A percentile compares a stretch with the other conserved stretches of the same genome.
These are phyloP conservation scores for Labroides dimidiatus DNA, from an alignment of 2,797 vertebrate species.

Conservation along the genomic window DNA sequence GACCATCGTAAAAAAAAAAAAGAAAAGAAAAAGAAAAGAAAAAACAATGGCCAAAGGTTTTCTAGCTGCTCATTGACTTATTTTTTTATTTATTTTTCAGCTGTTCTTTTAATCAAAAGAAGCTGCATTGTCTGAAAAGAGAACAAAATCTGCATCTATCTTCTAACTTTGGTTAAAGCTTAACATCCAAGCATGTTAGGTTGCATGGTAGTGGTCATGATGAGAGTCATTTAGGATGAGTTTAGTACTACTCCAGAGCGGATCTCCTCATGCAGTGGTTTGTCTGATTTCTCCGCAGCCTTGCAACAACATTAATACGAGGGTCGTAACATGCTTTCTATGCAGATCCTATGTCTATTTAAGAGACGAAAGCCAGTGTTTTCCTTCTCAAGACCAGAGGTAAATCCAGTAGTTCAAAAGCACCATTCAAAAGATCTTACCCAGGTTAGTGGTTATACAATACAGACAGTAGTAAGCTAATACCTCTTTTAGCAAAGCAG, in stretches of 20 bases:
- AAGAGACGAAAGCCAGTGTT: slow-evolving; percentile 55
- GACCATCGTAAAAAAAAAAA: slow-evolving; percentile 74
- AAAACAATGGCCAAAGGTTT: slow-evolving; percentile 76
- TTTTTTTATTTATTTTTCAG: slow-evolving; percentile 58
- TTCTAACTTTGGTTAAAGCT: slow-evolving; percentile 84
- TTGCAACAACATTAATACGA: slow-evolving; percentile 45
- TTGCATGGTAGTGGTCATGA: slow-evolving; percentile 36
- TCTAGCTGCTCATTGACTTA: slow-evolving; percentile 83
- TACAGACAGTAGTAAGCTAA: slow-evolving; percentile 58
- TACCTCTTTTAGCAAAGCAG: slow-evolving; percentile 60
- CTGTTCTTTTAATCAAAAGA: slow-evolving; percentile 68
- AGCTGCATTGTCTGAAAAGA: slow-evolving; percentile 69
- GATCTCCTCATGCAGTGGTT: slow-evolving; percentile 42
- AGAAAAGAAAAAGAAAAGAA: slow-evolving; percentile 64
- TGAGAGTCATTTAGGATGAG: slow-evolving; percentile 20
- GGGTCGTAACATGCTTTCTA: slow-evolving; percentile 21
- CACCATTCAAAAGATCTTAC: slow-evolving; percentile 75
- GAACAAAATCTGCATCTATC: slow-evolving; percentile 61
- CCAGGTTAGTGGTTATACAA: slow-evolving; percentile 75
- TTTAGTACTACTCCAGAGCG: slow-evolving; percentile 26
- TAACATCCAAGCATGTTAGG: slow-evolving; percentile 61
- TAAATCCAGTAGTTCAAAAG: slow-evolving; percentile 83
- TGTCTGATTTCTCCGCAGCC: slow-evolving; percentile 30
- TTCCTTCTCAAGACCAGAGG: slow-evolving; percentile 72
- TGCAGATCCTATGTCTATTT: slow-evolving; percentile 31